Evolutionary conservation across 2,113 vertebrate species (phyloP).

Genomic region (Microcebus tavaratra): DNA sequence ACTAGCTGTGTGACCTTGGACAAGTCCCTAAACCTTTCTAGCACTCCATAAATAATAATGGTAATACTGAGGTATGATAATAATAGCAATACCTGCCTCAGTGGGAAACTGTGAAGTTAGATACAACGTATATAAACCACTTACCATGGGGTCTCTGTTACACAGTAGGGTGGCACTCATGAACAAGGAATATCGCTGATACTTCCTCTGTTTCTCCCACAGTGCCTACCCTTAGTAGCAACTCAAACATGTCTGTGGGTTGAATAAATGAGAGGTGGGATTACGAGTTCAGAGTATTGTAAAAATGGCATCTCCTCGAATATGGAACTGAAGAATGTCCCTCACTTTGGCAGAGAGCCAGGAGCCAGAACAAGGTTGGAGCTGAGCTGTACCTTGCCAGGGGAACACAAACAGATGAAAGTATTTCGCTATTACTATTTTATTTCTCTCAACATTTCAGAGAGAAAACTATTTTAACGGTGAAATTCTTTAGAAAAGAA

Average conservation of each 20-base stretch:
- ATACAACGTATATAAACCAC: background rate
- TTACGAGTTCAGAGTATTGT: background rate
- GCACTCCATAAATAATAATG: background rate
- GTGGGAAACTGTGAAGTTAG: background rate
- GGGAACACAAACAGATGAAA: background rate
- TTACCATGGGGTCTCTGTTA: background rate
- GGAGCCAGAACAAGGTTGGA: background rate
- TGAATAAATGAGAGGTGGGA: background rate
- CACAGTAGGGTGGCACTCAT: background rate
- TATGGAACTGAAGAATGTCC: background rate
- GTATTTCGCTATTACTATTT: background rate
- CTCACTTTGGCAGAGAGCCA: background rate
- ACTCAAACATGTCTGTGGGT: background rate
- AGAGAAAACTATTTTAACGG: background rate
- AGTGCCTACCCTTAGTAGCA: background rate
- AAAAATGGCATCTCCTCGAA: background rate
- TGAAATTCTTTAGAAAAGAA: background rate
- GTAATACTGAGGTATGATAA: background rate
- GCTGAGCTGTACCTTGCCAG: background rate
- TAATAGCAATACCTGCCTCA: background rate
- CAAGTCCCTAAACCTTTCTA: background rate
- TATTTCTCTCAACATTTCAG: background rate
- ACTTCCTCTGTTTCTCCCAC: background rate
- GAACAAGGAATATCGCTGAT: background rate
- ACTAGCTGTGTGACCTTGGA: background rate